Conservation (phyloP, 2,113 vertebrate genomes). For the Phalacrocorax carbo region DNA sequence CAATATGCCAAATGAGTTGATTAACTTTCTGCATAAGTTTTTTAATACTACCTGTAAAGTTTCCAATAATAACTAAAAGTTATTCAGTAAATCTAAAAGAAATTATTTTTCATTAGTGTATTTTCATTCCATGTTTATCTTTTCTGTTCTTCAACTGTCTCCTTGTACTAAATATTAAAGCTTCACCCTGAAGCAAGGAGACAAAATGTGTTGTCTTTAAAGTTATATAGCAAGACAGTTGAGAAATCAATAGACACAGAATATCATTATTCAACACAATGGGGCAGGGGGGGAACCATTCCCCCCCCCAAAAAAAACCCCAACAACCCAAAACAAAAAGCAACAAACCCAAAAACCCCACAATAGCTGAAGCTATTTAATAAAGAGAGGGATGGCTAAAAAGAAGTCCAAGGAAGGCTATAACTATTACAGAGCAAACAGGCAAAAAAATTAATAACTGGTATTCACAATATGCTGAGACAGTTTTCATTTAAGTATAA, state of each 20-base stretch:
- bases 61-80: not conserved
- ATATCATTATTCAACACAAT: not conserved
- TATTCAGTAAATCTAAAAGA: not conserved
- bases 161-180: not conserved
- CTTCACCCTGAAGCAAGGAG: not conserved
- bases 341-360: not conserved
- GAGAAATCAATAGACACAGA: not conserved
- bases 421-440: not conserved
- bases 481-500: not conserved
- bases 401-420: not conserved
- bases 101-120: not conserved
- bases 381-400: not conserved
- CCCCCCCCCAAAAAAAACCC: no score
- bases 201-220: not conserved
- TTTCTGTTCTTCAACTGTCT: not conserved
- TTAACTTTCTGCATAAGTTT: not conserved
- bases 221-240: not conserved
- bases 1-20: not conserved
- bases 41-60: not conserved
- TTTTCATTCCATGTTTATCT: not conserved
- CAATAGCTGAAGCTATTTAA: not conserved
- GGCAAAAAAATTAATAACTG: not conserved
- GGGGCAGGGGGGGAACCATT: no score
- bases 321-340: not conserved
- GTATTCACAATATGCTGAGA: not conserved